phyloP scores from a whole-genome alignment of 2,113 vertebrate species.

The Archilochus colubris region DNA sequence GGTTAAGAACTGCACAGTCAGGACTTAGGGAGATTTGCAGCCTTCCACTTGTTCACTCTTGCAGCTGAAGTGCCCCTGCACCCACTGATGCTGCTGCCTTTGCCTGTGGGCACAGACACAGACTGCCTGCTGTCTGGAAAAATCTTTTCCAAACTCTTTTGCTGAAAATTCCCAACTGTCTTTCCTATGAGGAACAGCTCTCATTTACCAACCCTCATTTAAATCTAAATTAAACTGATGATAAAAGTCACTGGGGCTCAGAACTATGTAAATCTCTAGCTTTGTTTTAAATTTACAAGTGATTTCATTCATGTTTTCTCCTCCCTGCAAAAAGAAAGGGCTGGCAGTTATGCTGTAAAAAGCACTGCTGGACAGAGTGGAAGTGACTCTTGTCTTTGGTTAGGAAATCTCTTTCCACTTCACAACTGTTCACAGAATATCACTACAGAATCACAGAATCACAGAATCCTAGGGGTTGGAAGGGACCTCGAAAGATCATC shows the following conservation, averaged over 20 bases:
- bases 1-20: neutral
- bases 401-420: neutral
- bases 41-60: neutral
- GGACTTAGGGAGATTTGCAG: neutral
- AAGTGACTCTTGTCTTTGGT: neutral
- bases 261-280: slow-evolving; percentile 5
- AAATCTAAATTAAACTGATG: slow-evolving; percentile 55
- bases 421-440: neutral
- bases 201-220: slow-evolving; percentile 59
- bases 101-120: slow-evolving; percentile 54
- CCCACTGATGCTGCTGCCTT: neutral
- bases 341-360: neutral
- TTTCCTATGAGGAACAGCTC: neutral
- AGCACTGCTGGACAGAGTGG: neutral
- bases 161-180: slow-evolving; percentile 46
- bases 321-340: neutral
- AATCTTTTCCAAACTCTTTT: neutral
- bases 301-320: neutral
- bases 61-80: neutral
- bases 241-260: slow-evolving; percentile 32
- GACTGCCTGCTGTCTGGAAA: slow-evolving; percentile 46
- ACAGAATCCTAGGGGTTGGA: too few species aligned
- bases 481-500: too few species aligned
- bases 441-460: too few species aligned
- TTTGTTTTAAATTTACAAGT: slow-evolving; percentile 32